phyloP scores from a whole-genome alignment of 1,140 invertebrate genomes.

The Holotrichia oblita region DNA sequence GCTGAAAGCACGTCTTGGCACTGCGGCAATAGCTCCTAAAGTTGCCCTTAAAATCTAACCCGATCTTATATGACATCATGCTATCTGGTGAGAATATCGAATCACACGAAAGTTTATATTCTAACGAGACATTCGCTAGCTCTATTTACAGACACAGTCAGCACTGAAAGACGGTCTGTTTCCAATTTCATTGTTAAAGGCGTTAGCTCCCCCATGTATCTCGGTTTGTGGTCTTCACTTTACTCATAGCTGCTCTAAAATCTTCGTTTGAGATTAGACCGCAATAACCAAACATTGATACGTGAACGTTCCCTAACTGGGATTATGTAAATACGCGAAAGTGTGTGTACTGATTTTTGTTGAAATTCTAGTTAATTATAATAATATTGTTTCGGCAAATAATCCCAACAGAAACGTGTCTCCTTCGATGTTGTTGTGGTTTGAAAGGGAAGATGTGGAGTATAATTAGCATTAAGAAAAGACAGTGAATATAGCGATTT shows the following conservation, averaged over 20 bases:
- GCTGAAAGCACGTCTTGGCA: background rate
- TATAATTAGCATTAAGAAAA: no score
- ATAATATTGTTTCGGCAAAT: slow-evolving; percentile 1
- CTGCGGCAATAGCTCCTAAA: background rate
- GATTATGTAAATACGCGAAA: slow-evolving; percentile 3
- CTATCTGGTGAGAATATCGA: slow-evolving; percentile 9
- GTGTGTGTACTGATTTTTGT: background rate
- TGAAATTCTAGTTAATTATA: slow-evolving; percentile 9
- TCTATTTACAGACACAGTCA: background rate
- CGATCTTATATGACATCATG: background rate
- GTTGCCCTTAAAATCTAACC: slow-evolving; percentile 9
- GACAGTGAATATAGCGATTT: no score
- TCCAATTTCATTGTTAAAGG: slow-evolving; percentile 6
- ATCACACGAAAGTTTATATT: slow-evolving; percentile 17
- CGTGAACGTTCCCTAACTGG: background rate
- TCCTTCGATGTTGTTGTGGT: no score
- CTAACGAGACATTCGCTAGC: slow-evolving; percentile 2
- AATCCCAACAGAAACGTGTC: background rate
- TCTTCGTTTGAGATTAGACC: slow-evolving; percentile 20
- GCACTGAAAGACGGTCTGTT: background rate
- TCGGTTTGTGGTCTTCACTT: slow-evolving; percentile 10
- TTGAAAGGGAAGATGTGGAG: no score
- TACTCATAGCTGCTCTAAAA: background rate
- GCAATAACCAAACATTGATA: background rate
- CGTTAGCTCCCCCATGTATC: background rate